Evolutionary conservation across 2,113 vertebrate species (phyloP).

Genomic region (Otocyon megalotis): DNA sequence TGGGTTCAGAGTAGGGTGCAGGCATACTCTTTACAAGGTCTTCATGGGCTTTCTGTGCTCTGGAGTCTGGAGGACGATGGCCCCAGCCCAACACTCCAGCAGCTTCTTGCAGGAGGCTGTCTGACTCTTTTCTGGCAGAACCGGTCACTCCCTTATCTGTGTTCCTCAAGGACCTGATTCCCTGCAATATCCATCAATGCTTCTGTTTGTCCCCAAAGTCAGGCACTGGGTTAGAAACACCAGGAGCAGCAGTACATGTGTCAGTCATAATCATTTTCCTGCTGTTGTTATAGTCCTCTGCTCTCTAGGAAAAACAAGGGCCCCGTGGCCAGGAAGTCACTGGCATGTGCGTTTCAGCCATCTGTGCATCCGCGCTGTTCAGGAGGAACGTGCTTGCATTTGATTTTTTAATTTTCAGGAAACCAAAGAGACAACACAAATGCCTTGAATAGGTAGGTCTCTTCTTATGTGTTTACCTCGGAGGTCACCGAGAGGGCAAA

Average conservation of each 20-base stretch:
- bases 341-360: not conserved
- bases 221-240: not conserved
- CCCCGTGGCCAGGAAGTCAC: not conserved
- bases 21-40: not conserved
- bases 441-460: not conserved
- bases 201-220: not conserved
- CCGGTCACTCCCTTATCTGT: not conserved
- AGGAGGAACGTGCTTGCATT: not conserved
- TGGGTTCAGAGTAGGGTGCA: not conserved
- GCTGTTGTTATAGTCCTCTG: not conserved
- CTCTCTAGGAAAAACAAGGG: not conserved
- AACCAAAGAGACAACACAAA: not conserved
- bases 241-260: rapidly evolving
- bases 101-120: not conserved
- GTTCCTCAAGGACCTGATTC: not conserved
- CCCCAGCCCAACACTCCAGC: not conserved
- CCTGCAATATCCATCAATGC: too few relatives aligned
- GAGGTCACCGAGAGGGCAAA: not conserved
- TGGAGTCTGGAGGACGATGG: not conserved
- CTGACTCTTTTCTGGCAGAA: not conserved
- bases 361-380: not conserved
- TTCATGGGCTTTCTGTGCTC: not conserved
- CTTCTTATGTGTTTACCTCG: not conserved
- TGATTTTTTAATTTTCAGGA: slow-evolving; percentile 4
- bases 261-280: not conserved